phyloP scores from a whole-genome alignment of 2,113 vertebrate species.

The Notothenia coriiceps region DNA sequence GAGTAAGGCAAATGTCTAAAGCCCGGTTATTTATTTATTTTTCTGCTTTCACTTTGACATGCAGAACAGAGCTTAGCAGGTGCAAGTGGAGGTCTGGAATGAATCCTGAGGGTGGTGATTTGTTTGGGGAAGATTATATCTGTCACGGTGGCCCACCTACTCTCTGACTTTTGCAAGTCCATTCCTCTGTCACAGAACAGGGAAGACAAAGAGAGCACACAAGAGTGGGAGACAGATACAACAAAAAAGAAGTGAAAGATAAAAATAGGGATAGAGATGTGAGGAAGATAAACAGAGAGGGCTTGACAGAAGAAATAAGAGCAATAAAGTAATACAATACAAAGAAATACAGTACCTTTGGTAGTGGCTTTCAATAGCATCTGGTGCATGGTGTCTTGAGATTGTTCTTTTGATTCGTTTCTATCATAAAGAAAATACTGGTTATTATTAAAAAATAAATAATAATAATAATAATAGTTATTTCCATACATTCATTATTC shows the following conservation, averaged over 20 bases:
- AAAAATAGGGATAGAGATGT: slow-evolving; percentile 21
- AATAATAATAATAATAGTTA: neutral
- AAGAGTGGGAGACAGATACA: slow-evolving; percentile 13
- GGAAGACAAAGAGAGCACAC: slow-evolving; percentile 19
- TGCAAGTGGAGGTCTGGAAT: slow-evolving; percentile 78
- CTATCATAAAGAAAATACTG: slow-evolving; percentile 79
- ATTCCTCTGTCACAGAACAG: slow-evolving; percentile 17
- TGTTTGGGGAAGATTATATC: slow-evolving; percentile 80
- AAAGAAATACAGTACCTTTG: slow-evolving; percentile 86
- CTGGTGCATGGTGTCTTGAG: slow-evolving; percentile 89
- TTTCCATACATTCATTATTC: slow-evolving; percentile 11
- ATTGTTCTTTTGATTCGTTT: slow-evolving; percentile 95
- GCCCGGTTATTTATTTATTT: slow-evolving; percentile 61
- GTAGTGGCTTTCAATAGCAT: slow-evolving; percentile 90
- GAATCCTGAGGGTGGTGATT: slow-evolving; percentile 74
- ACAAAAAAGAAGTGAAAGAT: neutral
- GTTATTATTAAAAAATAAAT: neutral
- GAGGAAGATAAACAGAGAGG: slow-evolving; percentile 27
- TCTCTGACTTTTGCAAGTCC: slow-evolving; percentile 69
- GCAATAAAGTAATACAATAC: slow-evolving; percentile 18
- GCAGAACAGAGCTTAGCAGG: slow-evolving; percentile 74
- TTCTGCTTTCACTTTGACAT: slow-evolving; percentile 47
- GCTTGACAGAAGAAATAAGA: slow-evolving; percentile 3
- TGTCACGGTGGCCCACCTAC: slow-evolving; percentile 73
- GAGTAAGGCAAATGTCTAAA: slow-evolving; percentile 71